phyloP scores from a whole-genome alignment of 2,888 invertebrate genomes.

The Schrankia costaestrigalis region DNA sequence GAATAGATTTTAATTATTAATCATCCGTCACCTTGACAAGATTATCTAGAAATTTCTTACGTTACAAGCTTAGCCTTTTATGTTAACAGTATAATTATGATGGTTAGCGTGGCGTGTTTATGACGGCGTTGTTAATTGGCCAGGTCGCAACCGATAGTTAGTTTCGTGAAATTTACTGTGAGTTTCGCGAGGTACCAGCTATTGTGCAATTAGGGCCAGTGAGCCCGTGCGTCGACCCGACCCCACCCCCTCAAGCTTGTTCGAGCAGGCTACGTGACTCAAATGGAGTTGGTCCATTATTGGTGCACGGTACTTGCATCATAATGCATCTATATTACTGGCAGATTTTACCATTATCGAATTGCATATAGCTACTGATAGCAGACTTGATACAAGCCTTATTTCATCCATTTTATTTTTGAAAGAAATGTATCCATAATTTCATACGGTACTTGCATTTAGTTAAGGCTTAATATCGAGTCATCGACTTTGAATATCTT shows the following conservation, averaged over 20 bases:
- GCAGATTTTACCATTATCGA: too few species aligned
- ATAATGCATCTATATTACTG: too few species aligned
- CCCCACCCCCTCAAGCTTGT: slow-evolving; percentile 43
- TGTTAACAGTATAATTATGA: slow-evolving; percentile 30
- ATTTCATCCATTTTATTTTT: too few species aligned
- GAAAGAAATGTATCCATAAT: too few species aligned
- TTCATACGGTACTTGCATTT: too few species aligned
- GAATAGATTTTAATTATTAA: too few species aligned
- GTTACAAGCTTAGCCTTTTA: background rate
- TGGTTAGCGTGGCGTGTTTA: slow-evolving; percentile 14
- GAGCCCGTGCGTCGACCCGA: slow-evolving; percentile 46
- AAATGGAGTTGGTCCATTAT: slow-evolving; percentile 53
- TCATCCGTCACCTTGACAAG: background rate
- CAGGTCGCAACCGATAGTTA: slow-evolving; percentile 21
- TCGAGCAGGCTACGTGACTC: slow-evolving; percentile 62
- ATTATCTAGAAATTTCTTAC: background rate
- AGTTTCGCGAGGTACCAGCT: slow-evolving; percentile 41
- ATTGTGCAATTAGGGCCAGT: slow-evolving; percentile 64
- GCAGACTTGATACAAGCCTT: too few species aligned
- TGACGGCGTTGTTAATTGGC: slow-evolving; percentile 31
- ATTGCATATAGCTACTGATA: too few species aligned
- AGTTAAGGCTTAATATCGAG: too few species aligned
- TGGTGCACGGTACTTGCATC: slow-evolving; percentile 48
- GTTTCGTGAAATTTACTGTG: slow-evolving; percentile 40
- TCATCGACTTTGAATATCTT: too few species aligned